Evolutionary conservation across 1,140 invertebrate species (phyloP).

Genomic region (Diuraphis noxia): DNA sequence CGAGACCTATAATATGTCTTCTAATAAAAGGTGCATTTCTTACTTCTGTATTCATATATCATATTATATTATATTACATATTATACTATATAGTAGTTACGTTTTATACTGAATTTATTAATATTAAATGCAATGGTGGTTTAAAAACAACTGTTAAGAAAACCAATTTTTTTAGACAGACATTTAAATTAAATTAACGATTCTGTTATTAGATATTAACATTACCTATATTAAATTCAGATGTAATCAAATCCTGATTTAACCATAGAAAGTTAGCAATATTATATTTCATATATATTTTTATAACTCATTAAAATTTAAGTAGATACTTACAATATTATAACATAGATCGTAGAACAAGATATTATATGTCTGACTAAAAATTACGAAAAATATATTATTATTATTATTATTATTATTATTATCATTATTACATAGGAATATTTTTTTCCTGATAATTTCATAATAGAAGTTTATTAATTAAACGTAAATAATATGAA

Average conservation of each 20-base stretch:
- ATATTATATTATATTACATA: not conserved
- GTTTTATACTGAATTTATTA: not conserved
- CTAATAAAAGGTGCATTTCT: no score
- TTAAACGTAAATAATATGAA: not conserved
- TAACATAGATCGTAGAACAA: no score
- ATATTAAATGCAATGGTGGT: not conserved
- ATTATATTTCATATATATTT: not conserved
- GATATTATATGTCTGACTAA: no score
- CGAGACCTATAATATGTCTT: no score
- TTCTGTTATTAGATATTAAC: not conserved
- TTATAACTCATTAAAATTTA: not conserved
- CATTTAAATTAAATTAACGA: not conserved
- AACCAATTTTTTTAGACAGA: not conserved
- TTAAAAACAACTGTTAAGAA: not conserved
- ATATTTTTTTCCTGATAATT: not conserved
- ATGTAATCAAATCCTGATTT: not conserved
- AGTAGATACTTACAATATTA: not conserved
- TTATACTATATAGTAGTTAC: not conserved
- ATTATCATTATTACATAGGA: not conserved
- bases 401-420: no score
- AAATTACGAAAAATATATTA: no score
- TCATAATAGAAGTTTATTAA: not conserved
- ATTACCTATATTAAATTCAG: not conserved
- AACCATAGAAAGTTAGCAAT: not conserved
- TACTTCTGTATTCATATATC: no score